Base-by-base conservation (phyloP, 2,797 vertebrate species). In the Typhlichthys subterraneus region DNA sequence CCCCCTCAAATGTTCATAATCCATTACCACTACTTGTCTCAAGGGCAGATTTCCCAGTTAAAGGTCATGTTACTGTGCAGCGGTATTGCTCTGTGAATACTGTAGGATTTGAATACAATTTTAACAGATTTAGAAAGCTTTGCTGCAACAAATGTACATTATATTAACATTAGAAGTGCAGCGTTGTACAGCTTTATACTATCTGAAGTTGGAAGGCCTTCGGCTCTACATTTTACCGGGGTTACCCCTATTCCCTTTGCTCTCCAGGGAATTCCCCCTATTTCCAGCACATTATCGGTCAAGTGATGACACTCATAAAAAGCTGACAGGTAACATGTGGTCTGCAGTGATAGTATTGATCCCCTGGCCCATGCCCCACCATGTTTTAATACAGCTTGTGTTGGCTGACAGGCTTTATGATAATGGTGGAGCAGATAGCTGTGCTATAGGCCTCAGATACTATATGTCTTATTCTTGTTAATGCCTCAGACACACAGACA, bases 1-100 rank as follows among this genome's bases (percentile, higher is more conserved):
- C 46, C 61, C 51, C 38, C 68, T 65, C 53, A 54, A 50, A 76
- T 78, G 82, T 72, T 84, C 82, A 85, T 88, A 85, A 81, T 77
- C 72, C 82, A 80, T 88, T 80, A 86, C 67, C 71, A 58, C 57
- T 60, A 67, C 70, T 81, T 73, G 58, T 56, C 9, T 0, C 57
- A 12, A 5, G 48, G 60, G 62, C 61, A 51, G 45, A 55, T 67
- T 65, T 79, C 29, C 15, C 10, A 8, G 55, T 53, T 53, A 55
- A 19, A 73, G 73, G 84, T 79, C 69, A 38, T 29, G 23, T 29
- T 29, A 29, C 4, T 29, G 8, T 38, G 33, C 33, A 38, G 8
- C 33, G 33, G 7, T 6, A 38, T 38, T 38, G 33, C 5, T 38
- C 33, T 38, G 33, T 38, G 33, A 9, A 38, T 38, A 38, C 33